Percentiles rank a stretch among this genome's conserved stretches.
Evolutionary conservation across 1,140 invertebrate genomes (phyloP).

Genomic region (Drosophila orena): DNA sequence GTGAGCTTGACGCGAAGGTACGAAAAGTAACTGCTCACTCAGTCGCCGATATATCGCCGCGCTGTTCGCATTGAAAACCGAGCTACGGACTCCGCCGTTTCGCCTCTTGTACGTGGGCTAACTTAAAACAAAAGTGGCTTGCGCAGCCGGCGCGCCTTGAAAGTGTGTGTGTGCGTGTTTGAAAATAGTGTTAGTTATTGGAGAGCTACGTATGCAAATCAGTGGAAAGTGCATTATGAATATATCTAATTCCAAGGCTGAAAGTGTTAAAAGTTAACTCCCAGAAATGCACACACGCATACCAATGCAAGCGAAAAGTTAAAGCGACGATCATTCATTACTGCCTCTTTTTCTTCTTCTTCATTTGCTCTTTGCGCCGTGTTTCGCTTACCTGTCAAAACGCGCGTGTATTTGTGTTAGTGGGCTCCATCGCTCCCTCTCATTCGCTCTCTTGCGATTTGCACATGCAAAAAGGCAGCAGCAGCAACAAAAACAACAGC

Average conservation of each 20-base stretch:
- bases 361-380: constrained; percentile 43
- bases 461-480: constrained; percentile 46
- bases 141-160: constrained; percentile 31
- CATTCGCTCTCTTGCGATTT: constrained; percentile 19
- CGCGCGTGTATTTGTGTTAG: constrained; percentile 39
- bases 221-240: constrained; percentile 11
- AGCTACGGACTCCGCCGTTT: neutral
- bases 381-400: constrained; percentile 68
- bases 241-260: neutral
- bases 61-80: constrained; percentile 12
- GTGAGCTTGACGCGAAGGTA: constrained; percentile 29
- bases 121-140: constrained; percentile 20
- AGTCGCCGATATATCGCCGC: constrained; percentile 26
- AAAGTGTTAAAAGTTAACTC: constrained; percentile 25
- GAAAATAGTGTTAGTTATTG: constrained; percentile 4
- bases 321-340: constrained; percentile 73
- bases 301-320: constrained; percentile 22
- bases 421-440: constrained; percentile 21
- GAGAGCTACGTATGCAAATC: neutral
- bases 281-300: constrained; percentile 26
- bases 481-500: constrained; percentile 30
- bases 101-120: constrained; percentile 5
- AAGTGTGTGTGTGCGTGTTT: constrained; percentile 6
- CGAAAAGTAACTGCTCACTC: constrained; percentile 35
- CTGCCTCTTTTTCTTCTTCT: constrained; percentile 45